These are phyloP conservation scores for Leptinotarsa tumamoca DNA, from an alignment of 2,888 invertebrate species.

Conservation along the genomic window DNA sequence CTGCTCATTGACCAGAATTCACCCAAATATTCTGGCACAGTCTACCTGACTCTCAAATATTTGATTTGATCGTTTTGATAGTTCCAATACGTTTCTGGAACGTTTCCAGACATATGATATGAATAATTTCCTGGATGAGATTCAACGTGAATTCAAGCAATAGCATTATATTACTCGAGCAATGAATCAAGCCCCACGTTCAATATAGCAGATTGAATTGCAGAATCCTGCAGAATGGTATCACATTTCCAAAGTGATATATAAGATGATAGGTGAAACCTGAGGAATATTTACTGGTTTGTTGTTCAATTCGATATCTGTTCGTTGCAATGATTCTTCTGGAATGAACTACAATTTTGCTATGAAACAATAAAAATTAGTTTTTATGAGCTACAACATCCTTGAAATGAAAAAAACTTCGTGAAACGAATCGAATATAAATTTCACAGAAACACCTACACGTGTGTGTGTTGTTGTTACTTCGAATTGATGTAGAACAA, in stretches of 20 bases:
- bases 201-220: conserved; percentile 19
- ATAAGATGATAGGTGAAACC: conserved; percentile 2
- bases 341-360: too few species aligned
- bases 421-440: too few species aligned
- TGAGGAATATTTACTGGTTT: neutral
- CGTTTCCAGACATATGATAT: conserved; percentile 1
- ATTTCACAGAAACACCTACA: too few species aligned
- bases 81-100: neutral
- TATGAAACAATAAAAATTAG: too few species aligned
- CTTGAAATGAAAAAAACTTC: too few species aligned
- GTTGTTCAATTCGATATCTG: neutral
- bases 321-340: neutral
- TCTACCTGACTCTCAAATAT: neutral
- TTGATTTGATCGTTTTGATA: neutral
- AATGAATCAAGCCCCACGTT: neutral
- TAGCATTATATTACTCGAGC: conserved; percentile 4
- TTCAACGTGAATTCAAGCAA: neutral
- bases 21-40: neutral
- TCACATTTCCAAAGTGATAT: conserved; percentile 22
- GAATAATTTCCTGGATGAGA: conserved; percentile 16
- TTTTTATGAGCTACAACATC: too few species aligned
- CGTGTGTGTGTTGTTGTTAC: too few species aligned
- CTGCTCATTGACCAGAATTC: neutral
- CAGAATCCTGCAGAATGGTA: neutral
- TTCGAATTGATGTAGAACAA: too few species aligned